Evolutionary conservation across 2,797 vertebrate genomes (phyloP), one percentile per base, ranked within the genome.

Genomic region (Melanogrammus aeglefinus): DNA sequence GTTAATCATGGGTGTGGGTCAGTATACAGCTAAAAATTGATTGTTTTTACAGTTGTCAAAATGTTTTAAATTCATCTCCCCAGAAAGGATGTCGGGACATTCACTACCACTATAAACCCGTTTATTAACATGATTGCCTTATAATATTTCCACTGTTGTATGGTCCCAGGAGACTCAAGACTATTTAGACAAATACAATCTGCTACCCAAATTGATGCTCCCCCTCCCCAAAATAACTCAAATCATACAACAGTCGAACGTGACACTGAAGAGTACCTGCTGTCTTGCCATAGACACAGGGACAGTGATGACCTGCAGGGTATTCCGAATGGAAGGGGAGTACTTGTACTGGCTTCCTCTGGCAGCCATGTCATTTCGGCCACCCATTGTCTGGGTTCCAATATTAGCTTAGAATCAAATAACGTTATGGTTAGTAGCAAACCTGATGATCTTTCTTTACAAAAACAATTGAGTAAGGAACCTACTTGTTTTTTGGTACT

Each of bases 331-430:
- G 0, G 92, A 92, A 0, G 94, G 89, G 0, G 96, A 94, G 84
- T 96, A 97, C 83, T 96, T 97, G 90, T 96, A 97, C 69, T 97
- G 95, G 27, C 86, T 79, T 33, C 93, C 86, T 63, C 94, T 91
- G 0, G 92, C 83, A 0, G 90, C 88, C 75, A 92, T 77, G 3
- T 94, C 90, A 7, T 91, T 87, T 2, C 96, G 90, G 0, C 94
- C 85, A 1, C 96, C 94, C 7, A 92, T 88, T 0, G 97, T 99
- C 94, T 99, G 98, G 0, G 98, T 99, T 80, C 96, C 98, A 0
- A 98, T 97, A 90, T 97, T 97, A 83, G 90, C 98, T 99, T 83
- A n/a, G 86, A 1, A 3, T 18, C 81, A 83, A 13, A 16, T 13
- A 2, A 44, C 72, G 9, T 77, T 0, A 0, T 21, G 12, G 75